Evolutionary conservation across 2,888 invertebrate species (phyloP).

Genomic region (Aethes cnicana): DNA sequence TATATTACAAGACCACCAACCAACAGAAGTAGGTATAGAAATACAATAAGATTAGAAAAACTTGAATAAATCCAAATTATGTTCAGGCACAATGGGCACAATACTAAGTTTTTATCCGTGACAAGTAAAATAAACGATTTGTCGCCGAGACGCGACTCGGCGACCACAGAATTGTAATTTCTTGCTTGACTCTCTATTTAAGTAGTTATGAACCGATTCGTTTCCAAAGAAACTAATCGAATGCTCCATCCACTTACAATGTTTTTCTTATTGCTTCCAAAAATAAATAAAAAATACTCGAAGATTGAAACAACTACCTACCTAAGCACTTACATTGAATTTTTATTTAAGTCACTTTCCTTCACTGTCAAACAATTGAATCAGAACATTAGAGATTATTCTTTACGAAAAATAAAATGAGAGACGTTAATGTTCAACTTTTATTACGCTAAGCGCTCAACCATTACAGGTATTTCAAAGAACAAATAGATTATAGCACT

Average conservation of each 20-base stretch:
- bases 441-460: constrained; percentile 73
- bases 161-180: constrained; percentile 48
- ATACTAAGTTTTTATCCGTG: constrained; percentile 39
- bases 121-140: constrained; percentile 45
- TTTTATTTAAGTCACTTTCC: constrained; percentile 8
- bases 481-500: constrained; percentile 81
- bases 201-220: constrained; percentile 59
- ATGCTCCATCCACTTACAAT: constrained; percentile 39
- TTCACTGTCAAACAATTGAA: constrained; percentile 20
- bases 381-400: constrained; percentile 17
- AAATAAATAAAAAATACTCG: constrained; percentile 33
- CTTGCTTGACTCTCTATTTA: constrained; percentile 51
- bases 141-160: constrained; percentile 37
- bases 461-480: constrained; percentile 79
- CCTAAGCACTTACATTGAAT: no score
- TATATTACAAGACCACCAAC: no score
- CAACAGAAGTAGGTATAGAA: no score
- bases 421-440: constrained; percentile 64
- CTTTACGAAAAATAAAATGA: constrained; percentile 39
- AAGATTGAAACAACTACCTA: constrained; percentile 28
- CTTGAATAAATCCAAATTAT: no score
- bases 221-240: constrained; percentile 48
- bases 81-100: no score
- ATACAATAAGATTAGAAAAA: no score
- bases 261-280: constrained; percentile 39